A percentile compares a stretch with the other conserved stretches of the same genome.
Conservation (phyloP, 1,140 invertebrate genomes). For the Catajapyx aquilonaris region DNA sequence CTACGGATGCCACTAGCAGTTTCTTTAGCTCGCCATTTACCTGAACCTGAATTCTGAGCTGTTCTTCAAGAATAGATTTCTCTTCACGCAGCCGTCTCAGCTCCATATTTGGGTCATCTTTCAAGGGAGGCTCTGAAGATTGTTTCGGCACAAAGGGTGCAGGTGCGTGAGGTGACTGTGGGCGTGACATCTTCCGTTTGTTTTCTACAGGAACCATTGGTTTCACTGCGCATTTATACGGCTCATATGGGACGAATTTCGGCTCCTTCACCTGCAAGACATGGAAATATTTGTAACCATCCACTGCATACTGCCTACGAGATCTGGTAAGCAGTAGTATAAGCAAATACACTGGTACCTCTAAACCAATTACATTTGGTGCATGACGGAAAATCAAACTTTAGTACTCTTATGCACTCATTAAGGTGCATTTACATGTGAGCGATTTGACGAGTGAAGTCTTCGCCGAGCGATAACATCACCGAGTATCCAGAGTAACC, state of each 20-base stretch:
- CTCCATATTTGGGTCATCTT: slow-evolving; percentile 9
- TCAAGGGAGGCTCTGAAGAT: neutral
- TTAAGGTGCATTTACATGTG: no score
- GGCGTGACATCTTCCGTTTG: neutral
- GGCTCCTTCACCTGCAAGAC: slow-evolving; percentile 25
- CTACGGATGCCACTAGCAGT: slow-evolving; percentile 76
- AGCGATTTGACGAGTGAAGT: no score
- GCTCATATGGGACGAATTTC: slow-evolving; percentile 73
- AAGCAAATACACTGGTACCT: no score
- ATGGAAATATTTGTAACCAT: neutral
- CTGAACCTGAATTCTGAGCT: slow-evolving; percentile 43
- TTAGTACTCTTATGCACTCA: no score
- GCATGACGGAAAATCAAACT: no score
- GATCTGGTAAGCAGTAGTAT: no score
- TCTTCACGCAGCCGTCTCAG: slow-evolving; percentile 15
- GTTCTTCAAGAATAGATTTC: slow-evolving; percentile 31
- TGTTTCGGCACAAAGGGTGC: neutral
- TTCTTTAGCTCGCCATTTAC: slow-evolving; percentile 85
- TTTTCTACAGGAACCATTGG: slow-evolving; percentile 1
- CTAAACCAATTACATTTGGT: no score
- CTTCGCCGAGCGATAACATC: no score
- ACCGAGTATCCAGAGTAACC: no score
- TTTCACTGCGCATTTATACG: slow-evolving; percentile 60
- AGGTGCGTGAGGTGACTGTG: neutral
- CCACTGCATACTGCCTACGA: no score